Base-by-base conservation (phyloP, 2,113 vertebrate species). In the Coturnix japonica region DNA sequence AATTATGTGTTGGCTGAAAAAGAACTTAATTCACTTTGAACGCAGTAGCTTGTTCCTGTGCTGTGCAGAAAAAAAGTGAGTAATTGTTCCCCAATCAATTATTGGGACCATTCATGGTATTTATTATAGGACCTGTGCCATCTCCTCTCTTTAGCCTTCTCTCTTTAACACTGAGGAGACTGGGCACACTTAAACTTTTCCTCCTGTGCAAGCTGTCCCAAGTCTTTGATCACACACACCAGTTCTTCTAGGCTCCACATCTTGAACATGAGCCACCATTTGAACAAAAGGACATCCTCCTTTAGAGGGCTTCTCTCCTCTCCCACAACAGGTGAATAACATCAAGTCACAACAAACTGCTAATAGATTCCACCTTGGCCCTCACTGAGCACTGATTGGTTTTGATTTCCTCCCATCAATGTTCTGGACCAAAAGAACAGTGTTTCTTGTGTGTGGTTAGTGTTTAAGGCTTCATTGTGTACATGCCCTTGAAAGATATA, bases 401-500 rank as follows among this genome's bases (percentile, higher is more conserved):
- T 63, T 87, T 2, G 61, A 73, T 85, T 94, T 85, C 76, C 77
- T 77, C 39, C 33, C 41, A 54, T 93, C 91, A 77, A 51, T 30
- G 30, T 41, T 54, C 54, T 81, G 87, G 49, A 79, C 83, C 44
- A 89, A 91, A 56, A 4, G 81, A 94, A 93, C 39, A 51, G 41
- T 41, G 70, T 73, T 96, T 90, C 90, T 91, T 95, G 81, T 85
- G 41, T 95, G 89, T 93, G 92, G 92, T 95, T 96, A 96, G 65
- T 93, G 90, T 95, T 89, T 92, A 94, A 96, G 87, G 85, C 87
- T 85, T 91, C 89, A 87, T 49, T 87, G 89, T 91, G 78, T 82
- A 94, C 70, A 84, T 2, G 43, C 85, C 88, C 82, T 93, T 91
- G 96, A 96, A 94, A 97, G 87, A 96, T 93, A 97, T 95, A 93